phyloP scores from a whole-genome alignment of 2,888 invertebrate species.

The Ectemnius continuus region DNA sequence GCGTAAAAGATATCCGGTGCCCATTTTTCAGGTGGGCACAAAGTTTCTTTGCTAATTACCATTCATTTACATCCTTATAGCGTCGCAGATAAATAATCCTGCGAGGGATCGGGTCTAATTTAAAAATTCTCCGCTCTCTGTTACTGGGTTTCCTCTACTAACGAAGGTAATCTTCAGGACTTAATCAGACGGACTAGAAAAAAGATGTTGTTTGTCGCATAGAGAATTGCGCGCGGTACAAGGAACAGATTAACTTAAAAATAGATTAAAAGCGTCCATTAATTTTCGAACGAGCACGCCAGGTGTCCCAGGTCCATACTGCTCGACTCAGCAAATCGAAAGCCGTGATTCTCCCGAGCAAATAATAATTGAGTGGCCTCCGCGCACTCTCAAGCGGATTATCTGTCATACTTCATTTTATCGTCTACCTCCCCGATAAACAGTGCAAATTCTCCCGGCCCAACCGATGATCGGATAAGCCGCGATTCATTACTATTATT shows the following conservation, averaged over 20 bases:
- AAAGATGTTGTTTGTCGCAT: too few relatives aligned
- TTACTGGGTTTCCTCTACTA: neutral
- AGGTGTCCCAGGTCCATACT: neutral
- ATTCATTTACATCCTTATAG: conserved; percentile 15
- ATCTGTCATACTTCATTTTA: neutral
- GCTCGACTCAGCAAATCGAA: neutral
- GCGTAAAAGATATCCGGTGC: neutral
- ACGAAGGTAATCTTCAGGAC: neutral
- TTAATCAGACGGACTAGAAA: too few relatives aligned
- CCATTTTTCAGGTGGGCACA: conserved; percentile 15
- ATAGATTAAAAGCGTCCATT: too few relatives aligned
- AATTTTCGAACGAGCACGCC: too few relatives aligned
- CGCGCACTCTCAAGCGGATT: neutral
- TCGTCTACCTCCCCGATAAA: neutral
- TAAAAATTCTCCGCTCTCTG: neutral
- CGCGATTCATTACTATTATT: conserved; percentile 32
- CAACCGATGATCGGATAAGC: neutral
- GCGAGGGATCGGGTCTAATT: neutral
- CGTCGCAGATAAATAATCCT: conserved; percentile 1
- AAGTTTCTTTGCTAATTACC: conserved; percentile 12
- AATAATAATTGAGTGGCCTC: neutral
- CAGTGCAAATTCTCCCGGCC: neutral
- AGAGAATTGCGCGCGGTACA: too few relatives aligned
- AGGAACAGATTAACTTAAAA: too few relatives aligned
- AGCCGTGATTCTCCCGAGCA: neutral